phyloP scores from a whole-genome alignment of 1,140 invertebrate species.

The Antheraea pernyi region DNA sequence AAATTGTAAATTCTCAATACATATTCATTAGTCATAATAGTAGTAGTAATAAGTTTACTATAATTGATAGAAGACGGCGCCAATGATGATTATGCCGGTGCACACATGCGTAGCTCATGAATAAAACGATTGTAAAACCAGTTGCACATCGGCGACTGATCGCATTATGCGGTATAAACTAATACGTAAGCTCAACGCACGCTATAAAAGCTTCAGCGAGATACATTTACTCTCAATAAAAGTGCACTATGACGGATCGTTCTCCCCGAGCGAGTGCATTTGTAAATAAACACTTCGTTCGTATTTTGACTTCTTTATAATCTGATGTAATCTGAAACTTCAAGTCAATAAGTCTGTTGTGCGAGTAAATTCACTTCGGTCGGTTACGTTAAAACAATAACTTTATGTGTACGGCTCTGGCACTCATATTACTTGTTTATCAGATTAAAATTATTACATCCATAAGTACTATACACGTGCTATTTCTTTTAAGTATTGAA shows the following conservation, averaged over 20 bases:
- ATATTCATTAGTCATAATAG: background rate
- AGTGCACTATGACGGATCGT: conserved; percentile 16
- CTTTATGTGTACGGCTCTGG: background rate
- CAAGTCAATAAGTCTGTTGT: conserved; percentile 12
- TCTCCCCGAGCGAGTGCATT: conserved; percentile 12
- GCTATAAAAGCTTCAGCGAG: conserved; percentile 22
- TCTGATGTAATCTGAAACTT: conserved; percentile 22
- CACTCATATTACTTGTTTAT: background rate
- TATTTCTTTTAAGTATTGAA: background rate
- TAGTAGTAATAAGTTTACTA: background rate
- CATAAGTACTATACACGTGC: background rate
- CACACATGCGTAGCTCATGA: conserved; percentile 29
- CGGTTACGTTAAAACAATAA: conserved; percentile 6
- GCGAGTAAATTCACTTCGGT: background rate
- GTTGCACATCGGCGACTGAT: conserved; percentile 19
- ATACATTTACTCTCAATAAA: conserved; percentile 19
- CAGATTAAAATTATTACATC: background rate
- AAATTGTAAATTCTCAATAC: background rate
- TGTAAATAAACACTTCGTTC: conserved; percentile 21
- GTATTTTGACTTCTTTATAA: conserved; percentile 22
- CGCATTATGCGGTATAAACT: conserved; percentile 28
- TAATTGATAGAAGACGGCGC: conserved; percentile 19
- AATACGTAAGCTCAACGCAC: conserved; percentile 10
- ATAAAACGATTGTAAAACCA: conserved; percentile 33
- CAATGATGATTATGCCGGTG: conserved; percentile 28